phyloP scores from a whole-genome alignment of 2,113 vertebrate genomes.

The Ammodytes marinus region DNA sequence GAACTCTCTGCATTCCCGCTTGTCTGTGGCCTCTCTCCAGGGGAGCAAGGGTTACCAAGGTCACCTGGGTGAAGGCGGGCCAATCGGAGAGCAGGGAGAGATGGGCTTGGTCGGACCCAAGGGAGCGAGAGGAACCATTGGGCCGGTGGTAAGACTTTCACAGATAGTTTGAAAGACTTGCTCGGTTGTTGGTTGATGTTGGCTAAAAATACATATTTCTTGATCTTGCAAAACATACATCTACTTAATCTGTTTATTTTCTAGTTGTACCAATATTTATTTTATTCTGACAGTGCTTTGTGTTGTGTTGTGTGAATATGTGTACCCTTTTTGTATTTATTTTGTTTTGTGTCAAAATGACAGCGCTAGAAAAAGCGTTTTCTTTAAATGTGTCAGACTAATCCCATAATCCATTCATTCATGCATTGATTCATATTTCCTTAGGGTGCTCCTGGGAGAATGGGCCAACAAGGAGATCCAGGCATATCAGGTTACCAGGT shows the following conservation, averaged over 20 bases:
- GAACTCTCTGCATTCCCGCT: slow-evolving; percentile 33
- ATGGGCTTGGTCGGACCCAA: slow-evolving; percentile 92
- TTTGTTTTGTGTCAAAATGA: too few species aligned
- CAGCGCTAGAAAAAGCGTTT: too few species aligned
- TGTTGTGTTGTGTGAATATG: too few species aligned
- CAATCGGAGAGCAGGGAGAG: slow-evolving; percentile 86
- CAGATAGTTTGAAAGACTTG: slow-evolving; percentile 7
- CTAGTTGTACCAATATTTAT: too few species aligned
- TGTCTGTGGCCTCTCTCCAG: slow-evolving; percentile 77
- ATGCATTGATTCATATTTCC: slow-evolving; percentile 18
- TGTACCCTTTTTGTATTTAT: too few species aligned
- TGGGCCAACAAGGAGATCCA: slow-evolving; percentile 91
- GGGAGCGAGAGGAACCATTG: slow-evolving; percentile 94
- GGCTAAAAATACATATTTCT: slow-evolving; percentile 4
- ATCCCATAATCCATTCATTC: too few species aligned
- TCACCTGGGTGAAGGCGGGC: slow-evolving; percentile 91
- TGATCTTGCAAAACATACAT: too few species aligned
- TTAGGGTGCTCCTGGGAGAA: slow-evolving; percentile 92
- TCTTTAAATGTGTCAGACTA: too few species aligned
- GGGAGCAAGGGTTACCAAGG: slow-evolving; percentile 94
- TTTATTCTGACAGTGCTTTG: too few species aligned
- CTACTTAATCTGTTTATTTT: too few species aligned
- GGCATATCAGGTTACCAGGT: slow-evolving; percentile 93
- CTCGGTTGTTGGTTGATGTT: slow-evolving; percentile 16
- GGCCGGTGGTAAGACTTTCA: slow-evolving; percentile 86